phyloP scores from a whole-genome alignment of 2,888 invertebrate genomes.

The Campoplex nolae region DNA sequence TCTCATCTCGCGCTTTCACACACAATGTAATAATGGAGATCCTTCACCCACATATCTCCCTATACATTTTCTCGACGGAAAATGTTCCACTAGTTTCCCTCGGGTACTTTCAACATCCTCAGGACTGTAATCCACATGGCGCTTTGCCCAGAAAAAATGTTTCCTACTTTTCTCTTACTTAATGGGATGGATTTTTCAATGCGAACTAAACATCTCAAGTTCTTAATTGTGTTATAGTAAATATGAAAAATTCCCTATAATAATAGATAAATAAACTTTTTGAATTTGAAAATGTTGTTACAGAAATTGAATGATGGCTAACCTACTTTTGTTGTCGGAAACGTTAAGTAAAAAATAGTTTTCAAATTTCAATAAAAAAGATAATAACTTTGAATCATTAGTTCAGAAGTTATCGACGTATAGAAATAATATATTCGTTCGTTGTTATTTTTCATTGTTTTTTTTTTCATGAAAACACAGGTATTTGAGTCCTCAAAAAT shows the following conservation, averaged over 20 bases:
- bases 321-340: too few relatives aligned
- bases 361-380: not conserved
- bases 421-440: not conserved
- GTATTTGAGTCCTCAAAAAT: not conserved
- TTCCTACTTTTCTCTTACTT: constrained; percentile 49
- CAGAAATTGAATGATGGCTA: not conserved
- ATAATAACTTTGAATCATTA: not conserved
- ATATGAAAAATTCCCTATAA: not conserved
- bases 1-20: constrained; percentile 55
- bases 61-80: constrained; percentile 39
- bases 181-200: not conserved
- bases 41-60: constrained; percentile 62
- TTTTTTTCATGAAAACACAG: not conserved
- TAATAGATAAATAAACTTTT: not conserved
- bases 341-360: not conserved
- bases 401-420: not conserved
- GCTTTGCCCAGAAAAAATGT: constrained; percentile 7
- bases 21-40: constrained; percentile 73
- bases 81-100: constrained; percentile 33
- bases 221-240: not conserved
- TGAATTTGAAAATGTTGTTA: not conserved
- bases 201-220: not conserved
- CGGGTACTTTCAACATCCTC: not conserved
- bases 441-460: not conserved
- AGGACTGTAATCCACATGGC: constrained; percentile 22